Evolutionary conservation across 1,140 invertebrate genomes (phyloP).

Genomic region (Galendromus occidentalis): DNA sequence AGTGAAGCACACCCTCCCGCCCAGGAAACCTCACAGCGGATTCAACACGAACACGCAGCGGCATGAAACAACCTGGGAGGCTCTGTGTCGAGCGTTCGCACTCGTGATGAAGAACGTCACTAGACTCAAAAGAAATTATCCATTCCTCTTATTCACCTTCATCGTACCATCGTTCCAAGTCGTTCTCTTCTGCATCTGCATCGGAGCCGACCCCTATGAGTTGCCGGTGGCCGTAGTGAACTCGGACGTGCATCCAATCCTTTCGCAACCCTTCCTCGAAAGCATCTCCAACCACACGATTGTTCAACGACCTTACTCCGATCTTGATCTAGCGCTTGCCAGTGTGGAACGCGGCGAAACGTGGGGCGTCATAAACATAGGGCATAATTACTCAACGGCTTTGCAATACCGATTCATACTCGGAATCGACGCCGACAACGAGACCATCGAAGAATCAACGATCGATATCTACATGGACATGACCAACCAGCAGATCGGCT

Average conservation of each 20-base stretch:
- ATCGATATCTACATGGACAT: slow-evolving; percentile 68
- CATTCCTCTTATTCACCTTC: slow-evolving; percentile 76
- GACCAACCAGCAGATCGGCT: slow-evolving; percentile 34
- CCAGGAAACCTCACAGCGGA: not conserved
- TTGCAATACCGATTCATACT: slow-evolving; percentile 43
- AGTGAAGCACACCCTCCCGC: slow-evolving; percentile 1
- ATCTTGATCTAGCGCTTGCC: slow-evolving; percentile 40
- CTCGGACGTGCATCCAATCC: slow-evolving; percentile 38
- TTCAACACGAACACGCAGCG: not conserved
- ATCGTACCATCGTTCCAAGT: slow-evolving; percentile 75
- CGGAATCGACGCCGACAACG: slow-evolving; percentile 45
- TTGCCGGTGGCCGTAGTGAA: slow-evolving; percentile 68
- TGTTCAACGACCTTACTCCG: slow-evolving; percentile 43
- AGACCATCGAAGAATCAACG: slow-evolving; percentile 56
- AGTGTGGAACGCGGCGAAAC: slow-evolving; percentile 49
- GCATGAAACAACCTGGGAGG: not conserved
- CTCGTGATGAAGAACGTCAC: slow-evolving; percentile 78
- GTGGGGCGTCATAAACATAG: slow-evolving; percentile 68
- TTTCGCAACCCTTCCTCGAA: slow-evolving; percentile 11
- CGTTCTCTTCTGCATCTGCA: slow-evolving; percentile 81
- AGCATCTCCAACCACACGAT: slow-evolving; percentile 5
- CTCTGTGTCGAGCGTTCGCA: slow-evolving; percentile 37
- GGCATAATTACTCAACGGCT: slow-evolving; percentile 61
- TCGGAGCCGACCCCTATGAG: slow-evolving; percentile 67
- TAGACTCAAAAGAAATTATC: slow-evolving; percentile 75